Conservation (phyloP, 2,888 invertebrate genomes). For the Lasioglossum marginatum region DNA sequence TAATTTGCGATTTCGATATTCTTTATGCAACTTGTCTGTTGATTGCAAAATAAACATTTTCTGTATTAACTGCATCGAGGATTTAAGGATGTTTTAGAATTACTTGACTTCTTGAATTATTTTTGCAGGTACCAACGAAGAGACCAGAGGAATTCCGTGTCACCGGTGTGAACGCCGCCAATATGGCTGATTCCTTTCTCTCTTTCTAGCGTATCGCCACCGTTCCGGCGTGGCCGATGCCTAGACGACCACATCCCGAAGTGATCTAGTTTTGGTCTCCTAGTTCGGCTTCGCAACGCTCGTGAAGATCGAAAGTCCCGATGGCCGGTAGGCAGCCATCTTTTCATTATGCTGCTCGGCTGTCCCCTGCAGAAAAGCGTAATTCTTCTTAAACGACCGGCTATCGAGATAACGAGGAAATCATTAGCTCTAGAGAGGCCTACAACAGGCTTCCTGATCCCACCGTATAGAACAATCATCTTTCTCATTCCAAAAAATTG, state of each 20-base stretch:
- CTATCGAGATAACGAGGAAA: background rate
- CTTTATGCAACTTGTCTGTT: too few relatives aligned
- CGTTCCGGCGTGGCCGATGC: conserved; percentile 67
- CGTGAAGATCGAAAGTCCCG: conserved; percentile 59
- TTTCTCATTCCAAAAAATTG: background rate
- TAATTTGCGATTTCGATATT: too few relatives aligned
- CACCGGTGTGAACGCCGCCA: conserved; percentile 67
- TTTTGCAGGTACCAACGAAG: background rate
- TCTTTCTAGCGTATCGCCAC: conserved; percentile 62
- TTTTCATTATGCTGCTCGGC: conserved; percentile 20
- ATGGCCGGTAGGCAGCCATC: conserved; percentile 34
- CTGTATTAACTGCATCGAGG: background rate
- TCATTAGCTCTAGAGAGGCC: background rate
- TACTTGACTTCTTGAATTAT: background rate
- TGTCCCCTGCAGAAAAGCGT: background rate
- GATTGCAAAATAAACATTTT: too few relatives aligned
- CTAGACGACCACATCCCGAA: conserved; percentile 52
- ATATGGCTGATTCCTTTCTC: conserved; percentile 73
- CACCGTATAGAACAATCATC: background rate
- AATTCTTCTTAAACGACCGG: background rate
- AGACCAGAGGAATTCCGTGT: background rate
- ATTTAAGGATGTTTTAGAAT: background rate
- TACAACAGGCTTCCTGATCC: background rate
- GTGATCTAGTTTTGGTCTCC: conserved; percentile 60
- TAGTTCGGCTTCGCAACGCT: conserved; percentile 21